Conservation (phyloP, 2,888 invertebrate species). For the Netelia melanura region DNA sequence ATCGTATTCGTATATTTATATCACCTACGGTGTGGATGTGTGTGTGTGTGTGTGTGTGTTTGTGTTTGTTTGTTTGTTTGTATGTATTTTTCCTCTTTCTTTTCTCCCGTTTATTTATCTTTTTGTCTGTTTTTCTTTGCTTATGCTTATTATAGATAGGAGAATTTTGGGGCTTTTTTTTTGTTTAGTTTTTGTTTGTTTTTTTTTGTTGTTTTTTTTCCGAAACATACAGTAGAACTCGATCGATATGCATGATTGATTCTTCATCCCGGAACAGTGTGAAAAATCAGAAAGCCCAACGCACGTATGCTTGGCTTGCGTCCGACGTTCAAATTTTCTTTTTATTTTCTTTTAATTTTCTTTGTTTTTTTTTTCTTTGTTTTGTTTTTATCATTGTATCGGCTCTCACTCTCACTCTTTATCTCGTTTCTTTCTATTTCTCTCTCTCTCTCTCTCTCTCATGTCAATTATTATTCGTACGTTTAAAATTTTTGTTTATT, state of each 20-base stretch:
- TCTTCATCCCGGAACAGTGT: constrained; percentile 43
- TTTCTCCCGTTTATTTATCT: neutral
- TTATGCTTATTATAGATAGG: constrained; percentile 60
- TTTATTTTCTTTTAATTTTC: constrained; percentile 10
- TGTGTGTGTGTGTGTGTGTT: neutral
- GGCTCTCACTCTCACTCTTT: neutral
- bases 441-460: constrained; percentile 5
- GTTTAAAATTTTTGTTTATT: constrained; percentile 21
- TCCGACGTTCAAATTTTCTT: constrained; percentile 59
- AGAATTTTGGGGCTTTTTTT: constrained; percentile 67
- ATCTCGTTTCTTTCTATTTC: neutral
- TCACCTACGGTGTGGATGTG: constrained; percentile 61
- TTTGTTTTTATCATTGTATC: constrained; percentile 24
- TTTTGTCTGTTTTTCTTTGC: constrained; percentile 58
- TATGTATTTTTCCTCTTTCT: neutral
- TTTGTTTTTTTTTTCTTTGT: constrained; percentile 43
- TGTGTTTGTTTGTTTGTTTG: no score
- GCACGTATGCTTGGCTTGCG: constrained; percentile 43
- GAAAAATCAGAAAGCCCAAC: constrained; percentile 61
- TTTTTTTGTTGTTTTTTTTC: constrained; percentile 10
- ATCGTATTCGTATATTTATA: constrained; percentile 70
- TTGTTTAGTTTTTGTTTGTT: neutral
- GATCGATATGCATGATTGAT: constrained; percentile 65
- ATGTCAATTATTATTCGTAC: constrained; percentile 15
- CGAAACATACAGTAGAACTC: constrained; percentile 71